These are phyloP conservation scores for Strongylocentrotus purpuratus DNA, from an alignment of 35 echinoderm and acorn worm genomes.

Conservation along the genomic window DNA sequence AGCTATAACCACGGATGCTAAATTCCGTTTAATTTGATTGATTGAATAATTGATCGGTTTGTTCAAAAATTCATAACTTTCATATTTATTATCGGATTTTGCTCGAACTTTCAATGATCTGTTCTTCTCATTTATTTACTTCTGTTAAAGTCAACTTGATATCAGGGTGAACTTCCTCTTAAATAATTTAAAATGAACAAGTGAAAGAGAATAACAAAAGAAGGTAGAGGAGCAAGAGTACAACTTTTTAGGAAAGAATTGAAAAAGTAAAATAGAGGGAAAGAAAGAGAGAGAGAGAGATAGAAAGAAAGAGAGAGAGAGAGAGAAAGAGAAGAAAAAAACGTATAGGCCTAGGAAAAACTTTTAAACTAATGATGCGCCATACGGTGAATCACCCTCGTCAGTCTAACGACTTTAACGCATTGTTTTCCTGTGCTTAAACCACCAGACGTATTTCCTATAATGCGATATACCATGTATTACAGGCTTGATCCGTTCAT, in stretches of 20 bases:
- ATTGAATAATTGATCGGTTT: too few relatives aligned
- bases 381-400: neutral
- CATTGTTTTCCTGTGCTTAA: conserved; percentile 3
- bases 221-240: neutral
- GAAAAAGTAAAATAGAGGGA: neutral
- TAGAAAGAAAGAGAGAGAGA: conserved; percentile 7
- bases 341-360: neutral
- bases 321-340: neutral
- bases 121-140: too few relatives aligned
- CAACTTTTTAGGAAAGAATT: neutral
- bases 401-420: neutral
- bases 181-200: neutral
- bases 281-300: too few relatives aligned
- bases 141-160: too few relatives aligned
- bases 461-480: neutral
- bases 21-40: too few relatives aligned
- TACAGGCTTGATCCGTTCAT: neutral
- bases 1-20: too few relatives aligned
- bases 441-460: neutral
- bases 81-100: too few relatives aligned
- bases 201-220: neutral
- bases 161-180: neutral
- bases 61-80: too few relatives aligned
- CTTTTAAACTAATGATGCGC: neutral
- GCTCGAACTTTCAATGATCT: too few relatives aligned